Evolutionary conservation across 1,140 invertebrate species (phyloP), one percentile per base, ranked within the genome.

Genomic region (Hypothenemus hampei): DNA sequence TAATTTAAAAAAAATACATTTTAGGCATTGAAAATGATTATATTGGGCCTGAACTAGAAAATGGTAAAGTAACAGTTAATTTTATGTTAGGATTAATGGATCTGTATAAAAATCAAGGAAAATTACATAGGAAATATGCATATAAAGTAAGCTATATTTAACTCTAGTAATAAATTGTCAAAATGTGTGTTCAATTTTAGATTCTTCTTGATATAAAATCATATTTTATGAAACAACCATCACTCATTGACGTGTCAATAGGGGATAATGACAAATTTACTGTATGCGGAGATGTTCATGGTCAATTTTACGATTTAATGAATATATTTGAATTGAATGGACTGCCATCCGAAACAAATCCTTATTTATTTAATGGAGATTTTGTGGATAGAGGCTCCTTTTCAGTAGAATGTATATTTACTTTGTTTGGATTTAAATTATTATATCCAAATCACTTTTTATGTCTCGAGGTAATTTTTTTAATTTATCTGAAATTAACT

Each of bases 331-430:
- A 94, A 68, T 76, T 98, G 31, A 99, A 99, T 76, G 97, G 95
- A 8, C 72, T 95, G 31, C 97, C 97, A 10, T 96, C 92, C 8
- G 83, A 90, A 70, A 83, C 80, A 33, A 99, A 99, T 79, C 96
- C 97, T 55, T 99, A 98, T 78, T 77, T 97, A 61, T 98, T 98
- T 73, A 98, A 97, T 77, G 95, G 95, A 59, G 97, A 99, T 76
- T 99, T 99, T 77, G 97, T 99, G 33, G 97, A 99, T 73, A 78
- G 97, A 77, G 97, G 97, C 8, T 97, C 94, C 0, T 99, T 99
- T 75, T 98, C 94, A 15, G 95, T 99, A 19, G 97, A 99, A 75
- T 98, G 96, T 73, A 99, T 99, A 69, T 95, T 99, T 70, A 92
- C 89, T 16, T 76, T 99, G 35, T 97, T 99, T 74, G 92, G 93